phyloP scores from a whole-genome alignment of 2,113 vertebrate genomes.

The Bettongia penicillata region DNA sequence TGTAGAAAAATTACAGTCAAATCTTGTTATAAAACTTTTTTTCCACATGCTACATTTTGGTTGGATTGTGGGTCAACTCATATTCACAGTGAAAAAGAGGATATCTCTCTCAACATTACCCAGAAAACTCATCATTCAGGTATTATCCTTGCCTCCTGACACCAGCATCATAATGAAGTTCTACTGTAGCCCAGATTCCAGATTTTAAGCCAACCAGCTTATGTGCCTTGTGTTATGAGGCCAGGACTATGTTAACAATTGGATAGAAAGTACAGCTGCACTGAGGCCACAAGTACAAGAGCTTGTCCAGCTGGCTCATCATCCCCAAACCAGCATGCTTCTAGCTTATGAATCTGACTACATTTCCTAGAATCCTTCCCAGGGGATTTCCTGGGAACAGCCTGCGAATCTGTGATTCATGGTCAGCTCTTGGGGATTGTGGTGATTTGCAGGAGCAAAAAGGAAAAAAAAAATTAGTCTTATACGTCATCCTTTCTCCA shows the following conservation, averaged over 20 bases:
- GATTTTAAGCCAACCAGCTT: neutral
- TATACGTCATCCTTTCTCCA: neutral
- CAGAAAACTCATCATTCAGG: neutral
- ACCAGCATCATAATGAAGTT: neutral
- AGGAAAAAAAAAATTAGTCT: neutral
- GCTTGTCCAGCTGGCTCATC: neutral
- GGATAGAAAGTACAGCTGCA: neutral
- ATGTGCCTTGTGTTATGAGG: neutral
- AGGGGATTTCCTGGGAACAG: neutral
- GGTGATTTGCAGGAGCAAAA: neutral
- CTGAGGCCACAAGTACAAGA: neutral
- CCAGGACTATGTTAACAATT: neutral
- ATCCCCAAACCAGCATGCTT: neutral
- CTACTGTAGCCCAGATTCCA: neutral
- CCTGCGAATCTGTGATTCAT: neutral
- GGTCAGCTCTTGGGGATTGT: neutral
- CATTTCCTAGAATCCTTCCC: slow-evolving; percentile 2
- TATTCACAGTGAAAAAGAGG: neutral
- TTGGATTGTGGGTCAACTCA: neutral
- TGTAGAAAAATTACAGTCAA: neutral
- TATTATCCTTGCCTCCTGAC: neutral
- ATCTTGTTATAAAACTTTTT: neutral
- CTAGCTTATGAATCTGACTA: neutral
- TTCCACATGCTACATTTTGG: neutral
- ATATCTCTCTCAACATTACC: neutral